phyloP scores from a whole-genome alignment of 2,888 invertebrate species.

The Miltochrista miniata region DNA sequence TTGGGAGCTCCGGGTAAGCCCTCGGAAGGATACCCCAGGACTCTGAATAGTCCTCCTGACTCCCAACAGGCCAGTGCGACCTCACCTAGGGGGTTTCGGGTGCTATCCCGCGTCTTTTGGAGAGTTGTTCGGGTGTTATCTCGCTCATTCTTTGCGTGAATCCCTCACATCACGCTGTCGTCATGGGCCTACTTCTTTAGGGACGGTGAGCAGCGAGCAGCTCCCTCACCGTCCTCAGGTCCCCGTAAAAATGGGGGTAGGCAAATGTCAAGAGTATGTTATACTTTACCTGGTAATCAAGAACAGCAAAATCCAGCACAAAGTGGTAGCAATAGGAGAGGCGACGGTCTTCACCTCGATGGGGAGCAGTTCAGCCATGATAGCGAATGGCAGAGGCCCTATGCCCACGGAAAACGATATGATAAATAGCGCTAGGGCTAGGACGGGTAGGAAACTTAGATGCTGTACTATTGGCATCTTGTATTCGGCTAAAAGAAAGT shows the following conservation, averaged over 20 bases:
- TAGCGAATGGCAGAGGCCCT: conserved; percentile 92
- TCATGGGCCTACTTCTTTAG: no score
- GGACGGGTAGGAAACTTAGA: conserved; percentile 88
- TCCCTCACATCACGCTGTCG: no score
- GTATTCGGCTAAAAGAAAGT: conserved; percentile 84
- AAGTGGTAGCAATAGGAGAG: conserved; percentile 89
- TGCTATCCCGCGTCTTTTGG: no score
- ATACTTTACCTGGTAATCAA: conserved; percentile 86
- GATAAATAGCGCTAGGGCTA: conserved; percentile 88
- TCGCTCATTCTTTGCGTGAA: no score
- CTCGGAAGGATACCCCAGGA: no score
- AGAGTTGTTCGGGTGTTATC: no score
- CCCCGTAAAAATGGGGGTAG: not conserved
- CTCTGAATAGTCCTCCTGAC: no score
- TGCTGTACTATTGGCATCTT: conserved; percentile 61
- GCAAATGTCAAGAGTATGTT: not conserved
- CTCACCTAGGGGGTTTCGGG: no score
- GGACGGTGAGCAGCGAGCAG: no score
- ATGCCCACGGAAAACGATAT: conserved; percentile 89
- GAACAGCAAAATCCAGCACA: conserved; percentile 91
- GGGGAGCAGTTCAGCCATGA: conserved; percentile 92
- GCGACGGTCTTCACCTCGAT: conserved; percentile 90
- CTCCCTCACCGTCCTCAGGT: no score
- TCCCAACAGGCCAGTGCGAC: no score
- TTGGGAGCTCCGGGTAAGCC: no score